Conservation (phyloP, 1,140 invertebrate genomes). For the Zaprionus davidi region DNA sequence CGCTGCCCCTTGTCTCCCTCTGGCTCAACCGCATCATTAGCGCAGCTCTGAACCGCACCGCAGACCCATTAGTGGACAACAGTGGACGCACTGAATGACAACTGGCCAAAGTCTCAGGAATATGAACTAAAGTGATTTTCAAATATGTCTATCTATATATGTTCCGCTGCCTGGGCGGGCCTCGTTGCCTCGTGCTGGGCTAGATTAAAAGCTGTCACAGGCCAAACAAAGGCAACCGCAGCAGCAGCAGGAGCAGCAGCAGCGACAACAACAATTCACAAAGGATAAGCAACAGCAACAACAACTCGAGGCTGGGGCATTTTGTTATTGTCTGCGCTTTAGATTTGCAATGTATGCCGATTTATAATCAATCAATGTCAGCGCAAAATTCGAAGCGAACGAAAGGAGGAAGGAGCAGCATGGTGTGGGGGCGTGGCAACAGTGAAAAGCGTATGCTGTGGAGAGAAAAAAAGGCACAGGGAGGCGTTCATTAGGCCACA, state of each 20-base stretch:
- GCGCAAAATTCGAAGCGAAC: conserved; percentile 75
- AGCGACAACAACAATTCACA: conserved; percentile 53
- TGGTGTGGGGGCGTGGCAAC: conserved; percentile 24
- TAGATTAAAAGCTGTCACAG: conserved; percentile 82
- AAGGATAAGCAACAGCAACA: conserved; percentile 65
- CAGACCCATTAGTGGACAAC: conserved; percentile 53
- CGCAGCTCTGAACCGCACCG: conserved; percentile 46
- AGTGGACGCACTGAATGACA: conserved; percentile 58
- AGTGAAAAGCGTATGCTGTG: conserved; percentile 68
- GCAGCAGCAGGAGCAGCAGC: conserved; percentile 33
- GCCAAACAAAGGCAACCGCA: conserved; percentile 80
- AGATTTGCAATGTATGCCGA: conserved; percentile 82
- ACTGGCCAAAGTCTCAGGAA: conserved; percentile 73
- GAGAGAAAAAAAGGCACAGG: conserved; percentile 25
- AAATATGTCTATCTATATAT: conserved; percentile 59
- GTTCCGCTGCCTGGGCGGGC: conserved; percentile 36
- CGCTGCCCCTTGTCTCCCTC: too few species aligned
- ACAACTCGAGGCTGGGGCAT: conserved; percentile 35
- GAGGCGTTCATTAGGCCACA: conserved; percentile 74
- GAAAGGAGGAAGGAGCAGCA: neutral
- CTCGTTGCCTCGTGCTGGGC: conserved; percentile 71
- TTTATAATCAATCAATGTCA: conserved; percentile 83
- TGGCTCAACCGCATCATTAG: conserved; percentile 70
- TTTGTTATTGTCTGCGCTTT: conserved; percentile 78
- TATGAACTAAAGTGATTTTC: conserved; percentile 78